Evolutionary conservation across 2,888 invertebrate genomes (phyloP).

Genomic region (Agriopis leucophaearia): DNA sequence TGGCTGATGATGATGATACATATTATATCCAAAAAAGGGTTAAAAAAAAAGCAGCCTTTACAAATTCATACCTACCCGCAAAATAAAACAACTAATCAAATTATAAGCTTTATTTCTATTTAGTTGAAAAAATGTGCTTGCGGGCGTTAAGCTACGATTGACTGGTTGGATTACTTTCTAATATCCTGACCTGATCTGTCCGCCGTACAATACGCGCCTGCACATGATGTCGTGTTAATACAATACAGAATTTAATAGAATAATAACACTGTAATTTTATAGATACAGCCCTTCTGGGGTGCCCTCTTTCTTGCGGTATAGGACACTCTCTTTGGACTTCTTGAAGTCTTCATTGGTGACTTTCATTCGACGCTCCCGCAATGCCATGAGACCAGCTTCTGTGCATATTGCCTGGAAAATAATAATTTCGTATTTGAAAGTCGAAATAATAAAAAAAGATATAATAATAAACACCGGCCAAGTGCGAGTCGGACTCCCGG

Average conservation of each 20-base stretch:
- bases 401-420: conserved; percentile 97
- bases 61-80: neutral
- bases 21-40: too few species aligned
- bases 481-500: too few species aligned
- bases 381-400: conserved; percentile 99
- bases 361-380: conserved; percentile 99
- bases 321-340: conserved; percentile 99
- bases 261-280: conserved; percentile 81
- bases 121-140: neutral
- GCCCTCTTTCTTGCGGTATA: conserved; percentile 99
- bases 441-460: too few species aligned
- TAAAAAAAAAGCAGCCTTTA: too few species aligned
- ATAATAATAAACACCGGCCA: neutral
- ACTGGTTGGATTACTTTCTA: neutral
- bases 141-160: neutral
- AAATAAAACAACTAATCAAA: conserved; percentile 14
- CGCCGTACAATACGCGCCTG: conserved; percentile 1
- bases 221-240: conserved; percentile 12
- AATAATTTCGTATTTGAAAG: neutral
- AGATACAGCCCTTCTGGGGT: conserved; percentile 99
- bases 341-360: conserved; percentile 99
- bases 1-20: too few species aligned
- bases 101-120: conserved; percentile 28
- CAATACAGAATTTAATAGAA: conserved; percentile 7
- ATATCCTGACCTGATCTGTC: neutral